These are phyloP conservation scores for Steinernema carpocapsae DNA, from an alignment of 2,888 invertebrate genomes.

Conservation along the genomic window DNA sequence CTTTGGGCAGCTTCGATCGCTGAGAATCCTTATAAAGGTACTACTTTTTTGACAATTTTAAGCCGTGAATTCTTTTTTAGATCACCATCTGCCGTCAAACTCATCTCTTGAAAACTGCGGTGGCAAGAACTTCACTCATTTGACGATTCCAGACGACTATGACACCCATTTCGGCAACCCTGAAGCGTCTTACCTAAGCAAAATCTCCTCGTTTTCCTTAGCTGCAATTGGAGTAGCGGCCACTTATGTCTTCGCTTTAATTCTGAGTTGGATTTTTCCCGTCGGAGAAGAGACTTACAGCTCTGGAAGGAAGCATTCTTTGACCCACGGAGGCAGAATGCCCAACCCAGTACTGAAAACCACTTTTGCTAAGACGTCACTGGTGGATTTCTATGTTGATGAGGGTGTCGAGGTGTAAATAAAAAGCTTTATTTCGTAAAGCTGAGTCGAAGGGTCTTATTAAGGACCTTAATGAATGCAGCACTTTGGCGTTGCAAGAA, in stretches of 20 bases:
- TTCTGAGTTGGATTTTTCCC: not conserved
- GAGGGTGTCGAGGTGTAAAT: too few species aligned
- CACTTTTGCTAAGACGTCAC: not conserved
- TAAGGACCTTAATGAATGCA: too few species aligned
- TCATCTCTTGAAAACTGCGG: constrained; percentile 3
- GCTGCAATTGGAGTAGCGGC: not conserved
- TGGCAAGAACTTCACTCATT: not conserved
- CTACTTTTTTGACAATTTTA: too few species aligned
- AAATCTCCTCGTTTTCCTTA: constrained; percentile 6
- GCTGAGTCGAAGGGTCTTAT: too few species aligned
- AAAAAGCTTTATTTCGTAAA: too few species aligned
- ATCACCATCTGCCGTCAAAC: constrained; percentile 16
- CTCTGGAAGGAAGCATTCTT: constrained; percentile 8
- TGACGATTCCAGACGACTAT: not conserved
- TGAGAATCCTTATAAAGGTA: constrained; percentile 19
- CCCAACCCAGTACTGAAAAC: not conserved
- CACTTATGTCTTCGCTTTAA: not conserved
- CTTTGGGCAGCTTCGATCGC: not conserved
- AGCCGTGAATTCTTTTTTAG: too few species aligned
- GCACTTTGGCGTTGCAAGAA: too few species aligned
- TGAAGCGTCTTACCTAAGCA: not conserved
- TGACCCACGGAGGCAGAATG: constrained; percentile 5
- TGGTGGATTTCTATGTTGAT: not conserved
- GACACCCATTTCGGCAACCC: constrained; percentile 6
- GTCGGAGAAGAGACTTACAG: constrained; percentile 1